Evolutionary conservation across 2,888 invertebrate genomes (phyloP).

Genomic region (Drosophila aldrichi): DNA sequence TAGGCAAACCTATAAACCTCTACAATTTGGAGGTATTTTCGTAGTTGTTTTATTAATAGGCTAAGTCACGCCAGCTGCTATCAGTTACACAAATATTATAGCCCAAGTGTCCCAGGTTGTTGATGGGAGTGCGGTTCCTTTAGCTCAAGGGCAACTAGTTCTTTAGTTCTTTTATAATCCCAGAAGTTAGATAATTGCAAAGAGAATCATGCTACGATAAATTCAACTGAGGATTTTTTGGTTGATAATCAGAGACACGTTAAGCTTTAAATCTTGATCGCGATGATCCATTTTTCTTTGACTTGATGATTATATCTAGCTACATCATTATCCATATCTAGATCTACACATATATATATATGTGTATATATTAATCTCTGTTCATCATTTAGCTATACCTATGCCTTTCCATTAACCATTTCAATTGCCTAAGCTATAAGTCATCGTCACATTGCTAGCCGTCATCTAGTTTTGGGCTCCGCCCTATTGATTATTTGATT

Average conservation of each 20-base stretch:
- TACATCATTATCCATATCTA: not conserved
- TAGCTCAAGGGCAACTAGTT: too few relatives aligned
- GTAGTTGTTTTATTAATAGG: not conserved
- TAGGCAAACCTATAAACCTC: not conserved
- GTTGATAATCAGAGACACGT: not conserved
- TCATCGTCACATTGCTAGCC: slow-evolving; percentile 1
- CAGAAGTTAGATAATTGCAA: not conserved
- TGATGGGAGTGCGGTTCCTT: not conserved
- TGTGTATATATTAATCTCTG: not conserved
- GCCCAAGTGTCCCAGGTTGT: not conserved
- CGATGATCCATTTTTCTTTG: too few relatives aligned
- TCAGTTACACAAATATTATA: not conserved
- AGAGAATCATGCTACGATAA: not conserved
- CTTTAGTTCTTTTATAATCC: not conserved
- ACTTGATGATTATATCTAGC: not conserved
- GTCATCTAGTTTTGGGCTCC: not conserved
- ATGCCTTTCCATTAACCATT: not conserved
- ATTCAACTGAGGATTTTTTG: too few relatives aligned
- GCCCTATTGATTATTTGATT: slow-evolving; percentile 2
- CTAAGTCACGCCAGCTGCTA: not conserved
- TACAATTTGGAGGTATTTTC: not conserved
- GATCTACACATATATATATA: not conserved
- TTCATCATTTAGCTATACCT: not conserved
- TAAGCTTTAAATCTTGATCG: not conserved
- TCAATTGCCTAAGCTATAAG: not conserved